phyloP scores from a whole-genome alignment of 2,888 invertebrate genomes.

The Tholera decimalis region DNA sequence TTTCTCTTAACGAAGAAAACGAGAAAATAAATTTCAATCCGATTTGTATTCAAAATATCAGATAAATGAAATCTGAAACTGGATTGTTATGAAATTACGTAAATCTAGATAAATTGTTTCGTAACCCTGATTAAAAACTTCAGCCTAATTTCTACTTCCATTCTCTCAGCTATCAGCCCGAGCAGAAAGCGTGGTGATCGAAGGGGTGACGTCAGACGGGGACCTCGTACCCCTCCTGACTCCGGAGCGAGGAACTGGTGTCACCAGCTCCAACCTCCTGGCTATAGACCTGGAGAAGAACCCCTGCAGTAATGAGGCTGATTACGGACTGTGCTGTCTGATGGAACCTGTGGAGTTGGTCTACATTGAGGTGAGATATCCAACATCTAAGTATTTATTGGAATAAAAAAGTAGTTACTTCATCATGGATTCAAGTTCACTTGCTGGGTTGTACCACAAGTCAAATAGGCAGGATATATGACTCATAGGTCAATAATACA shows the following conservation, averaged over 20 bases:
- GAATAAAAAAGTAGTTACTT: too few relatives aligned
- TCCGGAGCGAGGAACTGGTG: constrained; percentile 83
- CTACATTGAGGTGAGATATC: constrained; percentile 93
- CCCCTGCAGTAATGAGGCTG: constrained; percentile 92
- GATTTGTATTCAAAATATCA: too few relatives aligned
- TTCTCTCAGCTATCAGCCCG: constrained; percentile 90
- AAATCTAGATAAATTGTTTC: neutral
- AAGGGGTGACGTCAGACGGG: constrained; percentile 94
- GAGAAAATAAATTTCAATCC: too few relatives aligned
- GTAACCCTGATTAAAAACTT: too few relatives aligned
- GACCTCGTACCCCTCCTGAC: constrained; percentile 93
- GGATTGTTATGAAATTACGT: too few relatives aligned
- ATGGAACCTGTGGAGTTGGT: constrained; percentile 95
- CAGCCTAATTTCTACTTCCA: neutral
- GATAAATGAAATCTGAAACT: too few relatives aligned
- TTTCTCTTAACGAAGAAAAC: too few relatives aligned
- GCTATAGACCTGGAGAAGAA: constrained; percentile 94
- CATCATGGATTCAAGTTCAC: too few relatives aligned
- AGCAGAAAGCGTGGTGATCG: constrained; percentile 94
- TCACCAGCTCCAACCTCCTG: constrained; percentile 93
- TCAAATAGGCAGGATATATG: too few relatives aligned
- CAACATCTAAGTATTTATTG: too few relatives aligned
- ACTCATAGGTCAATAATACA: too few relatives aligned
- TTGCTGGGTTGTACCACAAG: too few relatives aligned
- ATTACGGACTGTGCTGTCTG: constrained; percentile 93